Evolutionary conservation across 30 jellyfish, hydroid and myxozoan genomes (phyloP).

Genomic region (Calvadosia cruxmelitensis): DNA sequence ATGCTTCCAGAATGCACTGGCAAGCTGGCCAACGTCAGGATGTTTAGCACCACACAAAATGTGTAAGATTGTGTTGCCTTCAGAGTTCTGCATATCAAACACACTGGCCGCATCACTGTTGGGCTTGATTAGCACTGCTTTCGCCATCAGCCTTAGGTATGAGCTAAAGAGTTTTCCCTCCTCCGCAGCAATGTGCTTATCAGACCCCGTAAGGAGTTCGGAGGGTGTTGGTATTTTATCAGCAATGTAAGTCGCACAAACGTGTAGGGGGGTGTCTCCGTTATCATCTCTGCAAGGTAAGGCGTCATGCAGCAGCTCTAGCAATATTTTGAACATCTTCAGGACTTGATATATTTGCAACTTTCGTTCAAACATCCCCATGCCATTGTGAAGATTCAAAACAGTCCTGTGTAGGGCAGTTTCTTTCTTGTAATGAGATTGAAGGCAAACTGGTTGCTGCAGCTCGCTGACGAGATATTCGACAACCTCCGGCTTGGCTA

Average conservation of each 20-base stretch:
- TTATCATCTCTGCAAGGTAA: constrained; percentile 33
- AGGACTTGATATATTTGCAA: background rate
- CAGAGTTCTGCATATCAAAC: constrained; percentile 17
- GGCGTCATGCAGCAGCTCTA: constrained; percentile 41
- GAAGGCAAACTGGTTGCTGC: constrained; percentile 13
- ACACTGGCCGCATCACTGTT: constrained; percentile 5
- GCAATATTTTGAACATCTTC: background rate
- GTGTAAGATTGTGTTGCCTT: constrained; percentile 13
- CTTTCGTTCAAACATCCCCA: background rate
- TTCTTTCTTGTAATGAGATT: constrained; percentile 30
- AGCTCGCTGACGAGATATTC: constrained; percentile 17
- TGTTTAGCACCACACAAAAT: constrained; percentile 1
- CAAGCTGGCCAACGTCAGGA: no score
- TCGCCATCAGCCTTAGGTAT: constrained; percentile 22
- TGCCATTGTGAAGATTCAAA: background rate
- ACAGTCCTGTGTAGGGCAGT: constrained; percentile 42
- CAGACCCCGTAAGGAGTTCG: background rate
- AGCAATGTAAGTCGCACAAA: constrained; percentile 46
- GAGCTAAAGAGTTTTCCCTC: constrained; percentile 1
- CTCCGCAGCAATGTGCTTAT: background rate
- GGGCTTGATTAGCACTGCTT: constrained; percentile 11
- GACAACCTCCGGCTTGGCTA: constrained; percentile 46
- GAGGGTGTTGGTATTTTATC: background rate
- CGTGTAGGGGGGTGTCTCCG: constrained; percentile 70
- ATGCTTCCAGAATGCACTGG: no score